Evolutionary conservation across 2,888 invertebrate species (phyloP), one percentile per base, ranked within the genome.

Genomic region (Theretra japonica): DNA sequence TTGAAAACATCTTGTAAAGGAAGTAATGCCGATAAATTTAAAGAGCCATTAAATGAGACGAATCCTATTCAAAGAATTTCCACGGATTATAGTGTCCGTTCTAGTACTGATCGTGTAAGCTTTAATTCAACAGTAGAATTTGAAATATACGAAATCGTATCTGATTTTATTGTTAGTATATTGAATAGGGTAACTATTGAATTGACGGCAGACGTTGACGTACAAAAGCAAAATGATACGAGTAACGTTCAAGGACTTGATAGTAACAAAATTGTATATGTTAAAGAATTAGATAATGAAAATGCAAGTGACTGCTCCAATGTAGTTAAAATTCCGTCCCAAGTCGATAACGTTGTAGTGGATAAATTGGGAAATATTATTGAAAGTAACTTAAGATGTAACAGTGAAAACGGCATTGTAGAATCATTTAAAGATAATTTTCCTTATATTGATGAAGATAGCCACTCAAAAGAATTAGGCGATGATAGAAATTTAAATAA

Each of bases 71-170:
- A 74, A 71, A 80, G 79, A 41, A 83, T 84, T 73, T 77, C 79
- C 23, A 80, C 80, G 75, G 74, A 82, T 48, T 82, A 84, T 73
- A 91, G 88, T 75, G 79, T 83, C n/a, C 68, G 82, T n/a, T 53
- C 53, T 0, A 89, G 86, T 77, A 73, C 74, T 53, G 88, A 86
- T n/a, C 72, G 79, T 0, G 69, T 73, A 30, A 93, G 94, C 72
- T 87, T 91, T 21, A 88, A 94, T 84, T 93, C 94, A 0, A 92
- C 90, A 1, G 86, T 77, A 5, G 94, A 94, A 78, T 94, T 94
- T 74, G 94, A 94, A 74, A 92, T 90, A 77, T 85, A 88, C 53
- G 94, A 94, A 84, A 73, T 82, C 0, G 84, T 93, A 8, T 77
- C 89, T 0, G 93, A 94, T 69, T 75, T 94, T 6, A 73, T 94